Percentiles rank a stretch among this genome's conserved stretches.
phyloP scores from a whole-genome alignment of 2,888 invertebrate genomes.

The Agrotis ipsilon region DNA sequence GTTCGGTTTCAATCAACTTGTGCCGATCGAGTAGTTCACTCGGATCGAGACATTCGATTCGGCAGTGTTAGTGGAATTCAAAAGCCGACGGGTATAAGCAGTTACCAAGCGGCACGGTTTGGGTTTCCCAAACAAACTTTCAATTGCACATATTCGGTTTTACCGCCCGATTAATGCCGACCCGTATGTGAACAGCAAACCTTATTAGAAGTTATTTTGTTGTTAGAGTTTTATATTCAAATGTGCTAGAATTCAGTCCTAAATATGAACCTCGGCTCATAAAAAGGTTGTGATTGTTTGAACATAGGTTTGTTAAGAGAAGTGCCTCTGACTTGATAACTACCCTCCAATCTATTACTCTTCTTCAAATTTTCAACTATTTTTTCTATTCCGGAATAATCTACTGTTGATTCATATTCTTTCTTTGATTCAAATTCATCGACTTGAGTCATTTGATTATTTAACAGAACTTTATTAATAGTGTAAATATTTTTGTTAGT shows the following conservation, averaged over 20 bases:
- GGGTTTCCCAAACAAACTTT: too few relatives aligned
- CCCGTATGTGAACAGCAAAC: too few relatives aligned
- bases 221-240: conserved; percentile 21
- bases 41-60: too few relatives aligned
- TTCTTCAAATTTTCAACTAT: conserved; percentile 9
- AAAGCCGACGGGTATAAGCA: too few relatives aligned
- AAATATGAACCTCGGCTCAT: conserved; percentile 79
- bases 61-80: too few relatives aligned
- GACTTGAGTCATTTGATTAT: neutral
- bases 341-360: conserved; percentile 42
- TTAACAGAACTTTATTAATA: conserved; percentile 6
- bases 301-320: conserved; percentile 78
- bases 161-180: too few relatives aligned
- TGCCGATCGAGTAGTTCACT: too few relatives aligned
- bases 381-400: neutral
- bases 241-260: conserved; percentile 61
- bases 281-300: conserved; percentile 87
- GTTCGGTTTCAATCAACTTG: too few relatives aligned
- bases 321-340: conserved; percentile 77
- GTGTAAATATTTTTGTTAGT: conserved; percentile 39
- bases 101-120: too few relatives aligned
- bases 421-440: conserved; percentile 1
- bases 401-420: neutral
- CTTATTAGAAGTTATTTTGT: conserved; percentile 18
- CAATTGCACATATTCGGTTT: too few relatives aligned